Evolutionary conservation across 2,797 vertebrate genomes (phyloP), one percentile per base, ranked within the genome.

Genomic region (Sandelia bainsii): DNA sequence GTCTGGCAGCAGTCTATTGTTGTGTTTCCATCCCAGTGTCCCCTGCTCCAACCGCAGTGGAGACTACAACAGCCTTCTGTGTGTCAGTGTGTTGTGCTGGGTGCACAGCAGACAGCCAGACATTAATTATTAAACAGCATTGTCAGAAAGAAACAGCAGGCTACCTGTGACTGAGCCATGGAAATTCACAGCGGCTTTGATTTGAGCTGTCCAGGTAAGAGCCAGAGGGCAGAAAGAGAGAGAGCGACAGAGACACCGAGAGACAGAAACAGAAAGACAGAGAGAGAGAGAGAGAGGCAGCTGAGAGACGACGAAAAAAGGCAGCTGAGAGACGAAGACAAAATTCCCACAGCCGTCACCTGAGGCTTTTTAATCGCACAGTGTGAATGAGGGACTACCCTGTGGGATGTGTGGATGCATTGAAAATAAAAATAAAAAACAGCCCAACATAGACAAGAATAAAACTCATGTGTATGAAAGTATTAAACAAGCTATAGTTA

Each of bases 91-190:
- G 77, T 76, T 69, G 62, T 52, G 6, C 34, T 42, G 64, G 59
- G 75, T 22, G 46, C 72, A 64, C 75, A 75, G 59, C 71, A 66
- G 78, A 82, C 81, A 8, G 61, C 29, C 67, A 16, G 74, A n/a
- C 69, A 87, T 92, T 88, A 77, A 93, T 88, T 88, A 90, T 92
- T 90, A 72, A 91, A 85, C 81, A 89, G 83, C 48, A 27, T 37
- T 79, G 80, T 80, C 42, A 23, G 72, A 76, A 74, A 72, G 80
- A 83, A 78, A 83, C 75, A 73, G 77, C 69, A 62, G 72, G 79
- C 74, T 74, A 86, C 80, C 77, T 82, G 79, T 77, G 76, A 56
- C 66, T 76, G 57, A 81, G 79, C 72, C 59, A 72, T 65, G 73
- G 74, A 77, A 77, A 85, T 76, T 79, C 77, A 70, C 68, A 66